Base-by-base conservation (phyloP, 2,113 vertebrate genomes). In the Lepidothrix coronata region DNA sequence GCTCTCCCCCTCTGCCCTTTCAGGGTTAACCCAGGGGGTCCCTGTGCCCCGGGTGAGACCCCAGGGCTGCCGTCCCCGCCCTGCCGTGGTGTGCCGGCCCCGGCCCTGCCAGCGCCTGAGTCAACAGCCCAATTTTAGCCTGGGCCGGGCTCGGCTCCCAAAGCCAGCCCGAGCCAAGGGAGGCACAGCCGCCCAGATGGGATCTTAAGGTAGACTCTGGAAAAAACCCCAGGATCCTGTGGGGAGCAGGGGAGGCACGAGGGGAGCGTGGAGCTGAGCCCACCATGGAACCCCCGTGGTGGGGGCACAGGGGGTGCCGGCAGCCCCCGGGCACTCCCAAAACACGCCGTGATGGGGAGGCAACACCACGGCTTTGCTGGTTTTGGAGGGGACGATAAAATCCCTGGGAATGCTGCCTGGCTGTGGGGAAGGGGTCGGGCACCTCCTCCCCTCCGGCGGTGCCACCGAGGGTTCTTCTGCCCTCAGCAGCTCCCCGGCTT, bases 401-500 rank as follows among this genome's bases (percentile, higher is more conserved):
- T 15, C 27, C 48, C 5, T 2, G 55, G 62, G 52, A 91, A 57
- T 0, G 7, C 9, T 27, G 61, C 51, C 19, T 0, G 3, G 71
- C 12, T 2, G 0, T 2, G 41, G 76, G 49, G 62, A 79, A 79
- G 30, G 54, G 71, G 9, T 43, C 2, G 39, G 75, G 18, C 9
- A 21, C 48, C 12, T 74, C 4, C 0, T 49, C 9, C 30, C 28
- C 20, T 57, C 12, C 0, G 0, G 16, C 0, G 2, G 24, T 46
- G 35, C 72, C 65, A 20, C 14, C 2, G 5, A 78, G 8, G 25
- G 68, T 24, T 1, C 59, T 88, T 1, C 59, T 88, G 95, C 66
- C 89, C 93, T 84, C 41, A 4, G 84, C 89, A 33, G 95, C 91
- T 79, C 93, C 89, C 96, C 85, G 81, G 89, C 95, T 96, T 87